phyloP scores from a whole-genome alignment of 2,113 vertebrate genomes.

The Eptatretus burgeri region DNA sequence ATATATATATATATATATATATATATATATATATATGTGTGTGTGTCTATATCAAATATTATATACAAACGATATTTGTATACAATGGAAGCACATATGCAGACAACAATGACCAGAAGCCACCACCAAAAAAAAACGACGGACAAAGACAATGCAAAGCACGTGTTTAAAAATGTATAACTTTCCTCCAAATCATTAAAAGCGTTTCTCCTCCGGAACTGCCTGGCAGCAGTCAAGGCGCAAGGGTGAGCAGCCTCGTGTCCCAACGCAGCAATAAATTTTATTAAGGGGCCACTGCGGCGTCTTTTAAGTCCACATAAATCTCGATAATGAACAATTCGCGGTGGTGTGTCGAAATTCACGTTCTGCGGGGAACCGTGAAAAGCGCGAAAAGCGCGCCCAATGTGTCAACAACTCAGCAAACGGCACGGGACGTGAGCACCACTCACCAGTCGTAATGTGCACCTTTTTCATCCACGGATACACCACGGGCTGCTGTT shows the following conservation, averaged over 20 bases:
- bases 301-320: slow-evolving; percentile 6
- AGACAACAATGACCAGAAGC: no score
- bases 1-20: no score
- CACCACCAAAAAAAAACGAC: no score
- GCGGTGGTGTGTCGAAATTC: neutral
- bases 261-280: neutral
- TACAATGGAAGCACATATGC: no score
- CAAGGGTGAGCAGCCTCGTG: no score
- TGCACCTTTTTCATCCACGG: slow-evolving; percentile 99
- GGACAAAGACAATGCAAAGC: no score
- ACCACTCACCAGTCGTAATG: slow-evolving; percentile 53
- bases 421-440: neutral
- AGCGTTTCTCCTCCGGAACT: no score
- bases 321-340: slow-evolving; percentile 5
- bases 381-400: neutral
- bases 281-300: slow-evolving; percentile 4
- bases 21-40: no score
- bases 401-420: neutral
- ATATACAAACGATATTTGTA: neutral
- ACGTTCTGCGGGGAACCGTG: slow-evolving; percentile 3
- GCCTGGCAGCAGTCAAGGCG: no score
- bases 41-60: no score
- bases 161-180: no score
- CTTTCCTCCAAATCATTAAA: no score
- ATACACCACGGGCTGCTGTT: slow-evolving; percentile 72